Evolutionary conservation across 1,140 invertebrate species (phyloP).

Genomic region (Eulimnadia texana): DNA sequence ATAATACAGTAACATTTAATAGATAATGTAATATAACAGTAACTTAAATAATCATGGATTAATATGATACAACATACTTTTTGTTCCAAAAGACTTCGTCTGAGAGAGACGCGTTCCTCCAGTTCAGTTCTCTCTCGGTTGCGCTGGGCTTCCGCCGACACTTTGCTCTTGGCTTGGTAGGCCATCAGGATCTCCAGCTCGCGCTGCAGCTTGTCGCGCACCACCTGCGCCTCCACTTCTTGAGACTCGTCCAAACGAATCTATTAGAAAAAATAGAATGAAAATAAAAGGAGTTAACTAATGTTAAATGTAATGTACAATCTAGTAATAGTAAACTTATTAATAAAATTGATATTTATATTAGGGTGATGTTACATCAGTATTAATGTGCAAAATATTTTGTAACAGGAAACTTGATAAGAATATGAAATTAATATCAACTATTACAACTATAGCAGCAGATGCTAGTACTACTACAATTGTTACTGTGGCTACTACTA

Average conservation of each 20-base stretch:
- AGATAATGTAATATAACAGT: no score
- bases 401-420: background rate
- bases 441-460: background rate
- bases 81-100: conserved; percentile 76
- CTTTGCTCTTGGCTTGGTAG: conserved; percentile 96
- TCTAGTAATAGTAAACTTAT: no score
- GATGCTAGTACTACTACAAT: no score
- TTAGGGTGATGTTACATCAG: no score
- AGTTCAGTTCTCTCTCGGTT: conserved; percentile 83
- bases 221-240: conserved; percentile 60
- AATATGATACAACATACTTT: conserved; percentile 50
- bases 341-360: no score
- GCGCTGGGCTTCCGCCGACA: conserved; percentile 89
- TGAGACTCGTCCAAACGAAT: conserved; percentile 91
- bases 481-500: no score
- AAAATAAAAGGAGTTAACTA: background rate
- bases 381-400: no score
- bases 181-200: conserved; percentile 93
- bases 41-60: background rate
- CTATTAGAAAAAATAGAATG: background rate
- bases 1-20: no score
- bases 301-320: no score
- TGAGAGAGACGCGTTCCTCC: conserved; percentile 78
- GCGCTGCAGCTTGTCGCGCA: conserved; percentile 79
- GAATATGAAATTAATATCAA: background rate